Evolutionary conservation across 2,888 invertebrate species (phyloP), one percentile per base, ranked within the genome.

Genomic region (Lordiphosa andalusiaca): DNA sequence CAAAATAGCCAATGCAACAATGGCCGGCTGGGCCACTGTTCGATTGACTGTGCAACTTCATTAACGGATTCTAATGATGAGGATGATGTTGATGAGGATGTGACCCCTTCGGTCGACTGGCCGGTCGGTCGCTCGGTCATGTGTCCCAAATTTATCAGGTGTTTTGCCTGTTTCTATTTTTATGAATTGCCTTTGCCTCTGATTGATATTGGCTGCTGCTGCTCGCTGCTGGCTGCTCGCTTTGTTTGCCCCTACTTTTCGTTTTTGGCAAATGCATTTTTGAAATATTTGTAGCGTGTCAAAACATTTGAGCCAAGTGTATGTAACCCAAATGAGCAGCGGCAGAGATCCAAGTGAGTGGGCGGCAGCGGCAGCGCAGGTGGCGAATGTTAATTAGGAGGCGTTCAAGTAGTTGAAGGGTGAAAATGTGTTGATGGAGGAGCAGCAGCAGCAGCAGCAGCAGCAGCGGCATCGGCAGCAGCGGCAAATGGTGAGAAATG

Each of bases 91-190:
- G 16, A 16, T 16, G 16, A 16, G 16, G 16, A n/a, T n/a, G n/a
- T n/a, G n/a, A n/a, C n/a, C n/a, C n/a, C n/a, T n/a, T n/a, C n/a
- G n/a, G n/a, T n/a, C n/a, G n/a, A n/a, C n/a, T n/a, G n/a, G n/a
- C n/a, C n/a, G n/a, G n/a, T 25, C 25, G 10, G 3, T 6, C 1
- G 47, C 19, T 36, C 16, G 59, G 49, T 30, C 23, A 39, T 50
- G 84, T 83, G 85, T 86, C 84, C 86, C 75, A 86, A 84, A 75
- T 86, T 85, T 80, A 84, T 86, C 85, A 86, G 85, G 85, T 86
- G 85, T 86, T 86, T 86, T 85, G 85, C 76, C 74, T 84, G 68
- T 59, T 73, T 83, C 83, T 69, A 69, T 69, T 53, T 69, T 53
- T 55, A 73, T 86, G 84, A 75, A 80, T 21, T 35, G 46, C 46